Percentiles rank a stretch among this genome's conserved stretches.
phyloP scores from a whole-genome alignment of 2,113 vertebrate genomes.

The Rhinopithecus roxellana region DNA sequence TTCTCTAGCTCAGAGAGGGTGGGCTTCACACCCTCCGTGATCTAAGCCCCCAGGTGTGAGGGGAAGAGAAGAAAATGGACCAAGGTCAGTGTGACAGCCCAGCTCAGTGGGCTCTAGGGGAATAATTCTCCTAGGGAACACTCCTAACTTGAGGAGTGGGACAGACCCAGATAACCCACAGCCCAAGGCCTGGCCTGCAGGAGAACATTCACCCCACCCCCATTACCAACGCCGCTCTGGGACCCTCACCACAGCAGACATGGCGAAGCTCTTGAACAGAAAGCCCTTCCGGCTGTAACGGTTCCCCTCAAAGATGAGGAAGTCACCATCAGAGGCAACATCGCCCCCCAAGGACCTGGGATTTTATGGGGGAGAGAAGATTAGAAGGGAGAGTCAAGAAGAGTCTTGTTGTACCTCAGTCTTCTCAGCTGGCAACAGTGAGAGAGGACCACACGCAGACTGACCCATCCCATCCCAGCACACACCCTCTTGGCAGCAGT shows the following conservation, averaged over 20 bases:
- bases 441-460: background rate
- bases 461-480: background rate
- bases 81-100: background rate
- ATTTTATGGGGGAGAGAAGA: background rate
- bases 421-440: background rate
- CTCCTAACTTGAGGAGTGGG: background rate
- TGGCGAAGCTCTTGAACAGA: constrained; percentile 98
- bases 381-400: background rate
- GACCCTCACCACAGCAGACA: constrained; percentile 95
- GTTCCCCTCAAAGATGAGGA: constrained; percentile 98
- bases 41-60: constrained; percentile 80
- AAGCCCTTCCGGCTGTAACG: constrained; percentile 98
- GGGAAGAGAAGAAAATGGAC: background rate
- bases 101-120: background rate
- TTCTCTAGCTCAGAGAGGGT: constrained; percentile 96
- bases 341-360: constrained; percentile 94
- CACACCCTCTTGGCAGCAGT: rapidly evolving
- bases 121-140: background rate
- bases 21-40: constrained; percentile 97
- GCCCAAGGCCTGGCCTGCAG: background rate
- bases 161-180: background rate
- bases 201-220: background rate
- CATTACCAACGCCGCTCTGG: rapidly evolving
- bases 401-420: background rate
- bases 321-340: constrained; percentile 95